A percentile compares a stretch with the other conserved stretches of the same genome.
phyloP scores from a whole-genome alignment of 2,888 invertebrate species.

The Furcula furcula region DNA sequence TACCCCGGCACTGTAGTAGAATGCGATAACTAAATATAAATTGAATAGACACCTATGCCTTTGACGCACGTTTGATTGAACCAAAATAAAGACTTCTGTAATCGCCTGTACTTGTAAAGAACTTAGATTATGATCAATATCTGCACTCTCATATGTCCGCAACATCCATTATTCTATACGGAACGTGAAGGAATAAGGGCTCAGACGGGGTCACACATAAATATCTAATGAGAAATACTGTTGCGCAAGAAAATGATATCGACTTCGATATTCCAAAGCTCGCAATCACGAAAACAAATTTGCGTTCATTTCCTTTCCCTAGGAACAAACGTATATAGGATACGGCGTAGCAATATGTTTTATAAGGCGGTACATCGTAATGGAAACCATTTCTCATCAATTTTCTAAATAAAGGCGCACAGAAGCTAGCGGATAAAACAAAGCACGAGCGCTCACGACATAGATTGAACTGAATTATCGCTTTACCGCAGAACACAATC shows the following conservation, averaged over 20 bases:
- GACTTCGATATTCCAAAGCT: conserved; percentile 72
- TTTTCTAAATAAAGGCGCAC: conserved; percentile 82
- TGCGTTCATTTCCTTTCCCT: conserved; percentile 76
- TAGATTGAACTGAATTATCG: conserved; percentile 81
- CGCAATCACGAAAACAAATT: conserved; percentile 81
- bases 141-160: conserved; percentile 8
- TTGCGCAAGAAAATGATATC: conserved; percentile 71
- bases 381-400: conserved; percentile 82
- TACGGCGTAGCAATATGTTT: conserved; percentile 65
- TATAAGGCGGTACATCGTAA: conserved; percentile 76
- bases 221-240: conserved; percentile 69
- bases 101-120: not conserved
- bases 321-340: conserved; percentile 58
- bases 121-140: conserved; percentile 6
- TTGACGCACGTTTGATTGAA: no score
- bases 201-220: conserved; percentile 72
- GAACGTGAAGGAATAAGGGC: conserved; percentile 49
- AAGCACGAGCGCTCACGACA: conserved; percentile 79
- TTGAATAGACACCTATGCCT: no score
- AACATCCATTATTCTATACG: conserved; percentile 20
- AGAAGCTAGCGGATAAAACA: conserved; percentile 79
- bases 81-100: not conserved
- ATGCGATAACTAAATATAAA: conserved; percentile 9
- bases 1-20: conserved; percentile 20
- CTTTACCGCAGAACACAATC: conserved; percentile 82